These are phyloP conservation scores for Argynnis bischoffii DNA, from an alignment of 2,888 invertebrate genomes.

Conservation along the genomic window DNA sequence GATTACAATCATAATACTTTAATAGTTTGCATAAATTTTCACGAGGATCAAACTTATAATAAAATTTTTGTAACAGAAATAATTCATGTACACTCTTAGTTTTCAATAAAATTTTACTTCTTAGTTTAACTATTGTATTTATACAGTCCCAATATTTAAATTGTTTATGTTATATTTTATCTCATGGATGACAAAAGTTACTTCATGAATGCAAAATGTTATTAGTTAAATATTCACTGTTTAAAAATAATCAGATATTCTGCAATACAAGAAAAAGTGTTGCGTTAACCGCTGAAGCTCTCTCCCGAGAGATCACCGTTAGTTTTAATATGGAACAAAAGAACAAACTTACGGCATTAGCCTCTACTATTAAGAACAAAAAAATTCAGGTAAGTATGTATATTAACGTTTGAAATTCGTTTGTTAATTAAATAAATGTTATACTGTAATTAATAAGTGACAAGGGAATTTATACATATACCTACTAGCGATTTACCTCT, in stretches of 20 bases:
- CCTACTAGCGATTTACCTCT: no score
- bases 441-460: no score
- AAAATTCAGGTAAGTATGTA: slow-evolving; percentile 66
- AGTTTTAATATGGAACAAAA: slow-evolving; percentile 78
- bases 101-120: no score
- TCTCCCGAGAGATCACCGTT: slow-evolving; percentile 83
- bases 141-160: no score
- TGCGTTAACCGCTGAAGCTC: slow-evolving; percentile 84
- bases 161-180: no score
- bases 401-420: not conserved
- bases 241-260: slow-evolving; percentile 82
- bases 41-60: no score
- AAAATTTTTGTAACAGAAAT: no score
- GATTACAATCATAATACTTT: no score
- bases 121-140: no score
- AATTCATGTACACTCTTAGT: not conserved
- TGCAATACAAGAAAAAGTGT: slow-evolving; percentile 90
- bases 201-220: not conserved
- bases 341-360: slow-evolving; percentile 74
- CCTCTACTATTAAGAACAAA: slow-evolving; percentile 68
- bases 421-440: slow-evolving; percentile 13
- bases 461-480: no score
- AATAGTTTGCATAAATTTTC: no score
- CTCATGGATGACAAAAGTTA: no score
- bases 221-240: slow-evolving; percentile 10